phyloP scores from a whole-genome alignment of 2,888 invertebrate genomes.

The Xestobium rufovillosum region DNA sequence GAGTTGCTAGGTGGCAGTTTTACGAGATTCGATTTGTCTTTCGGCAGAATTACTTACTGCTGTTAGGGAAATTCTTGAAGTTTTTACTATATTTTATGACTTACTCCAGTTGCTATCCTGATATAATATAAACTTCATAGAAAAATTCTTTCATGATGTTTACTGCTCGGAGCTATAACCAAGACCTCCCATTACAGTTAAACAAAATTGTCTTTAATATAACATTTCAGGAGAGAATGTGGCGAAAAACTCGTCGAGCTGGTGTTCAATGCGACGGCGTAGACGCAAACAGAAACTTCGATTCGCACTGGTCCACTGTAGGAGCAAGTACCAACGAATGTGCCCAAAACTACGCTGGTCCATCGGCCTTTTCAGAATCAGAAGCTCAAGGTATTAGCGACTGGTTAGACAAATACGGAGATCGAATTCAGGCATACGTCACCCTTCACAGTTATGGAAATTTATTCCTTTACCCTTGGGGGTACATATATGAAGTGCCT shows the following conservation, averaged over 20 bases:
- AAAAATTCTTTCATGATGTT: too few relatives aligned
- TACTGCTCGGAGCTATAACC: too few relatives aligned
- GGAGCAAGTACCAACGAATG: constrained; percentile 39
- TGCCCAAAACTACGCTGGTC: constrained; percentile 45
- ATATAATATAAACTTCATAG: too few relatives aligned
- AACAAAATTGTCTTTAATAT: too few relatives aligned
- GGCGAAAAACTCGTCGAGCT: constrained; percentile 29
- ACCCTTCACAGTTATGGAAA: constrained; percentile 70
- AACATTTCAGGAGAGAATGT: constrained; percentile 27
- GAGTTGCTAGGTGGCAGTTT: background rate
- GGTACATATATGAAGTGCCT: constrained; percentile 50
- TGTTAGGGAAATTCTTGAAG: too few relatives aligned
- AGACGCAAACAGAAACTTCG: constrained; percentile 51
- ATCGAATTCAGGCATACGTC: constrained; percentile 55
- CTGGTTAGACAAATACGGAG: constrained; percentile 42
- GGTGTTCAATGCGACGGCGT: constrained; percentile 22
- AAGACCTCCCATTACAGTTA: too few relatives aligned
- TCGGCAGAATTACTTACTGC: constrained; percentile 51
- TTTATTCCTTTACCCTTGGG: constrained; percentile 63
- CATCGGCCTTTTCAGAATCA: constrained; percentile 43
- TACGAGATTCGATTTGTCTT: constrained; percentile 54
- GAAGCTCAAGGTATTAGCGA: constrained; percentile 55
- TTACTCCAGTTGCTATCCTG: too few relatives aligned
- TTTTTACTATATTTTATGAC: too few relatives aligned
- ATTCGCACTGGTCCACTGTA: constrained; percentile 56